A percentile compares a stretch with the other conserved stretches of the same genome.
phyloP scores from a whole-genome alignment of 23 tunicate genomes.

The Styela clava region DNA sequence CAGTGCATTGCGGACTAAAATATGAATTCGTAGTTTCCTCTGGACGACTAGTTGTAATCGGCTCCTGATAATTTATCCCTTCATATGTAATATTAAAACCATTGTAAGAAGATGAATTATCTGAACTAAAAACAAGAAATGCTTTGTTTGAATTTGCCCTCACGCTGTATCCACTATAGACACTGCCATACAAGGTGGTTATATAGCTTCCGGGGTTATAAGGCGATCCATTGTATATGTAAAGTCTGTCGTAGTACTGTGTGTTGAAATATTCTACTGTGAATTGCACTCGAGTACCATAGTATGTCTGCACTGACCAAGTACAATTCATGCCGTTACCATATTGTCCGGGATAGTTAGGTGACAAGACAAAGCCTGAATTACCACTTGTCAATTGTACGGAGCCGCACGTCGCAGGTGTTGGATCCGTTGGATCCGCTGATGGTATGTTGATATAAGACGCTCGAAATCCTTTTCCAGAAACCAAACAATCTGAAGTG shows the following conservation, averaged over 20 bases:
- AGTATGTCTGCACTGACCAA: constrained; percentile 23
- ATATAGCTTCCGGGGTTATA: background rate
- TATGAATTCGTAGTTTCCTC: background rate
- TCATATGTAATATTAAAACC: background rate
- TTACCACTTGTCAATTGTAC: constrained; percentile 16
- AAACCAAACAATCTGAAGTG: constrained; percentile 16
- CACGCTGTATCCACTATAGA: background rate
- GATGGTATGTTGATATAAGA: background rate
- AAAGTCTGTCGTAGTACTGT: constrained; percentile 18
- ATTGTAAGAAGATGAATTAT: background rate
- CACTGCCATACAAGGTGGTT: background rate
- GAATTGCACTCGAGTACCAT: constrained; percentile 8
- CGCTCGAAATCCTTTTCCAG: constrained; percentile 26
- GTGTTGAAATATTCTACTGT: background rate
- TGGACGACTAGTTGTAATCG: background rate
- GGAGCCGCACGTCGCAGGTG: constrained; percentile 8
- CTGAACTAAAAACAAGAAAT: background rate
- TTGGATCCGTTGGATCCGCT: background rate
- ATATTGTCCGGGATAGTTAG: constrained; percentile 35
- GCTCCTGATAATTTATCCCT: background rate
- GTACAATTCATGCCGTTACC: constrained; percentile 11
- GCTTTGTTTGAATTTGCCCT: background rate
- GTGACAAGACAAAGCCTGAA: constrained; percentile 27
- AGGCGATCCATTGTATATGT: constrained; percentile 24
- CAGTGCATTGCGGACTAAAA: background rate